Evolutionary conservation across 2,888 invertebrate genomes (phyloP).

Genomic region (Nomada hirtipes): DNA sequence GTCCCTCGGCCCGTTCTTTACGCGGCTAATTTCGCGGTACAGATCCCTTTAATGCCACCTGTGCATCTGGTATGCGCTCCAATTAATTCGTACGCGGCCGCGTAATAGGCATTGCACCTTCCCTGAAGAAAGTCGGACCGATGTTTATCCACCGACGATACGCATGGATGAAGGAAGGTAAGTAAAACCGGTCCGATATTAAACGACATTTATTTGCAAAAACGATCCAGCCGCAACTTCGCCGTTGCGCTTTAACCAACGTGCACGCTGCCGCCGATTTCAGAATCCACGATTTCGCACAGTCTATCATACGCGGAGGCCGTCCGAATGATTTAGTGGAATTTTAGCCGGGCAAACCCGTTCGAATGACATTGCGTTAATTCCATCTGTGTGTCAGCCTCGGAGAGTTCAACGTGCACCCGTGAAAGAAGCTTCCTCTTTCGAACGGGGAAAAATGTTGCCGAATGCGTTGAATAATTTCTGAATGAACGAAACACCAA

Average conservation of each 20-base stretch:
- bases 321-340: constrained; percentile 2
- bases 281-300: constrained; percentile 43
- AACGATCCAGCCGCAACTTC: constrained; percentile 26
- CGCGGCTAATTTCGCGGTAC: constrained; percentile 26
- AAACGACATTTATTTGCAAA: constrained; percentile 59
- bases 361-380: constrained; percentile 11
- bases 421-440: not conserved
- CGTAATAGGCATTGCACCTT: constrained; percentile 47
- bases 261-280: constrained; percentile 16
- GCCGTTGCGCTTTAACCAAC: not conserved
- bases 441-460: not conserved
- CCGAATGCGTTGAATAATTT: not conserved
- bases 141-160: constrained; percentile 41
- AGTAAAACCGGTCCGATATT: constrained; percentile 58
- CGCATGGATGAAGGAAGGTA: constrained; percentile 24
- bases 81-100: constrained; percentile 52
- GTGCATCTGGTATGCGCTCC: constrained; percentile 37
- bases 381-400: not conserved
- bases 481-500: not conserved
- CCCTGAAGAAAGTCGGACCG: constrained; percentile 32
- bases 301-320: constrained; percentile 18
- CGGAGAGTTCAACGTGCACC: not conserved
- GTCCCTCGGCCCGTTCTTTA: not conserved
- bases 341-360: constrained; percentile 2
- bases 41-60: constrained; percentile 24